A percentile compares a stretch with the other conserved stretches of the same genome.
Conservation (phyloP, 2,797 vertebrate species). For the Siniperca obscura region DNA sequence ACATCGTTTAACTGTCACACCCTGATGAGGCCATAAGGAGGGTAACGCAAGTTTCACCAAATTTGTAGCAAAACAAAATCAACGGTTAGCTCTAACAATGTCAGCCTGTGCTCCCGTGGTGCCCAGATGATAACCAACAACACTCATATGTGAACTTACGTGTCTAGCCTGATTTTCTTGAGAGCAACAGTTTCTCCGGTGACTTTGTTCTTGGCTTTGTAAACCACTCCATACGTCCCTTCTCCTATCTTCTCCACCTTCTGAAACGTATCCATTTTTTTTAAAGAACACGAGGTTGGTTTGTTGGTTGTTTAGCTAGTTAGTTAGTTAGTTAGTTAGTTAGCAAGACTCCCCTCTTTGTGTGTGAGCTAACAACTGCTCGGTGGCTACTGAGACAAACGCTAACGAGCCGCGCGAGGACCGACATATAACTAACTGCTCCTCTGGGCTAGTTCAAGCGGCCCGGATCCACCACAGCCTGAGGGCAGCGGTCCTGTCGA, state of each 20-base stretch:
- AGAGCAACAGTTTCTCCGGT: constrained; percentile 96
- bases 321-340: constrained; percentile 27
- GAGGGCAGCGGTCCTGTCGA: neutral
- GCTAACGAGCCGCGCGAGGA: constrained; percentile 23
- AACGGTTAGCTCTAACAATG: no score
- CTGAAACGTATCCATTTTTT: constrained; percentile 92
- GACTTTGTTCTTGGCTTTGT: constrained; percentile 94
- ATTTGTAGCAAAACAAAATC: neutral
- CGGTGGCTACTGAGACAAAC: constrained; percentile 40
- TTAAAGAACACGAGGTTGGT: no score
- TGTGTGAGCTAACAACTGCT: constrained; percentile 67
- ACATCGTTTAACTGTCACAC: neutral
- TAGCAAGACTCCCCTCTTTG: constrained; percentile 63
- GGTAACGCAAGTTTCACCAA: neutral
- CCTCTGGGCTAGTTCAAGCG: neutral
- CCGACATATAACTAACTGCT: constrained; percentile 42
- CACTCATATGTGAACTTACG: constrained; percentile 85
- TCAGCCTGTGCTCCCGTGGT: neutral
- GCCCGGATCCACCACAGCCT: neutral
- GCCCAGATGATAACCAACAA: neutral
- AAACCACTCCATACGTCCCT: constrained; percentile 95
- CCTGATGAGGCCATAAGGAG: neutral
- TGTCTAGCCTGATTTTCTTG: constrained; percentile 95
- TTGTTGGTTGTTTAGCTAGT: neutral
- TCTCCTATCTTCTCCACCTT: constrained; percentile 98